Evolutionary conservation across 2,797 vertebrate species (phyloP), one percentile per base, ranked within the genome.

Genomic region (Chaunax sp.): DNA sequence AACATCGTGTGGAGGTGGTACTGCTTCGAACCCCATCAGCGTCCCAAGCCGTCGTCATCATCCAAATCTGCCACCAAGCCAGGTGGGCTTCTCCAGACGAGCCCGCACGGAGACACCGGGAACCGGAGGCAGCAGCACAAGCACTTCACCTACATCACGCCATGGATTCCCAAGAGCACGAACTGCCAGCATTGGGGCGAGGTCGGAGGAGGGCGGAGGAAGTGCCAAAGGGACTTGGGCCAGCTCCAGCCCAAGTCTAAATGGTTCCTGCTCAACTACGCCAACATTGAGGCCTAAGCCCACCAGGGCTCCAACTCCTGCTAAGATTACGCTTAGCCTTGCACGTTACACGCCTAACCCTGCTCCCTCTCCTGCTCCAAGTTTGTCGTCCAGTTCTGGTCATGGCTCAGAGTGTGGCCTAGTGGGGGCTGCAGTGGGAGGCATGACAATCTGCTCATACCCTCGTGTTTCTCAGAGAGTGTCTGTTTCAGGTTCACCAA

Each of bases 21-120:
- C 93, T 0, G 92, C 90, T 63, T 95, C 94, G 6, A 94, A 95
- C 30, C 95, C 95, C 60, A 96, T 96, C 81, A 95, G 94, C 5
- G 95, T 95, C 50, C 95, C 95, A 0, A 91, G 93, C 22, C 92
- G 94, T 1, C 92, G 93, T 1, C 94, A 95, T 83, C 91, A 93
- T 40, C 92, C 93, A 1, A 92, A 94, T 72, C 82, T 94, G 22
- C 95, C 94, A 0, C 93, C 95, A 0, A 93, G 94, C 71, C 95
- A 95, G 81, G 93, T 95, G 64, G 93, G 94, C 49, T 93, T 95
- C 64, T 89, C 92, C 11, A 91, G 95, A 40, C 89, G 94, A 25
- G 93, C 94, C 6, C 91, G 93, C 40, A 92, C 91, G 0, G 94
- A 96, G 81, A 92, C 93, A 6, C 91, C 93, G 0, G 94, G 92